Percentiles rank a stretch among this genome's conserved stretches.
Conservation (phyloP, 2,888 invertebrate species). For the Leucania comma region DNA sequence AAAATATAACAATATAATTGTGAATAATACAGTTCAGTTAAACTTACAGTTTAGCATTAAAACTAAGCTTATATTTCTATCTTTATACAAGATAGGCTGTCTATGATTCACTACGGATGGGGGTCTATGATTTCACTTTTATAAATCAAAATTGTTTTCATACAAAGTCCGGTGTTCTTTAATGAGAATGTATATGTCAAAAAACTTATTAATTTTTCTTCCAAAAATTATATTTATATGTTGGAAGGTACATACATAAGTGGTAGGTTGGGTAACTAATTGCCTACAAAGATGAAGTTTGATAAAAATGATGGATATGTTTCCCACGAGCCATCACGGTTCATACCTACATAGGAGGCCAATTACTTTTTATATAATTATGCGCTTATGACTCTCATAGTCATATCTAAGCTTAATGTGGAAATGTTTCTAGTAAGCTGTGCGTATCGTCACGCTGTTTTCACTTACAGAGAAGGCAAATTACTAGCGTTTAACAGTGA, state of each 20-base stretch:
- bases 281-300: slow-evolving; percentile 61
- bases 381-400: slow-evolving; percentile 28
- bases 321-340: slow-evolving; percentile 59
- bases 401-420: slow-evolving; percentile 38
- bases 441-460: slow-evolving; percentile 26
- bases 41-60: background rate
- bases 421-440: slow-evolving; percentile 38
- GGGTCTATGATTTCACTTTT: no score
- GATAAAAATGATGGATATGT: slow-evolving; percentile 58
- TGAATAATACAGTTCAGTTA: no score
- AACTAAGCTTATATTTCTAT: background rate
- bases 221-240: slow-evolving; percentile 24
- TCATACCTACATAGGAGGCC: slow-evolving; percentile 41
- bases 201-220: slow-evolving; percentile 14
- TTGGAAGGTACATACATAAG: slow-evolving; percentile 26
- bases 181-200: background rate
- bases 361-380: slow-evolving; percentile 62
- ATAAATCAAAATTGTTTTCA: background rate
- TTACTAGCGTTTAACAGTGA: background rate
- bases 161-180: no score
- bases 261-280: slow-evolving; percentile 58
- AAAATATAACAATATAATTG: background rate
- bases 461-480: background rate
- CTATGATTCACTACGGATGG: no score
- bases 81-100: no score